phyloP scores from a whole-genome alignment of 2,888 invertebrate genomes.

The Catocala sponsa region DNA sequence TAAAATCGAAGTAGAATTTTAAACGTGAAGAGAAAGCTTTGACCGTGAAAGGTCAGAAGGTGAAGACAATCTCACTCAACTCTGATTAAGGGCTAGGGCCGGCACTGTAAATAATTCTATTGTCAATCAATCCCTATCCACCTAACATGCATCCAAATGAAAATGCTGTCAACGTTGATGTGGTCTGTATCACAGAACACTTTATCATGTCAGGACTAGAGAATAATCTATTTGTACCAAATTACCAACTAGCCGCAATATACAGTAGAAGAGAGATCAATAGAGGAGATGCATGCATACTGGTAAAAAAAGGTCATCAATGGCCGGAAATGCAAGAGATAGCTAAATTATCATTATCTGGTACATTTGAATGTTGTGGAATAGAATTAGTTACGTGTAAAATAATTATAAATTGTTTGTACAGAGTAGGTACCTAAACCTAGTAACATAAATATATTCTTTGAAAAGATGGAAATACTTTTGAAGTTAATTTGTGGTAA shows the following conservation, averaged over 20 bases:
- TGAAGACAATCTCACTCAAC: too few relatives aligned
- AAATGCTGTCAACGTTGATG: not conserved
- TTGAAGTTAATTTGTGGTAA: slow-evolving; percentile 2
- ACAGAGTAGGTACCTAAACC: not conserved
- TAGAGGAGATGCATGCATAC: slow-evolving; percentile 9
- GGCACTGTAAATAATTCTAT: too few relatives aligned
- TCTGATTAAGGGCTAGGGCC: too few relatives aligned
- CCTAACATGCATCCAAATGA: not conserved
- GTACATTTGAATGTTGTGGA: slow-evolving; percentile 10
- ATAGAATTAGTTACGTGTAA: slow-evolving; percentile 5
- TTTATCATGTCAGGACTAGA: too few relatives aligned
- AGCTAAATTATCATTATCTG: not conserved
- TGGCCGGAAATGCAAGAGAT: not conserved
- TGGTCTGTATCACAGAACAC: too few relatives aligned
- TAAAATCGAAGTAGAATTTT: too few relatives aligned
- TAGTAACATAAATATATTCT: slow-evolving; percentile 1
- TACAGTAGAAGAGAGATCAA: slow-evolving; percentile 1
- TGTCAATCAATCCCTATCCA: too few relatives aligned
- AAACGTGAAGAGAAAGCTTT: too few relatives aligned
- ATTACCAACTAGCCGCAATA: not conserved
- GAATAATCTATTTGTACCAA: too few relatives aligned
- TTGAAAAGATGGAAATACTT: slow-evolving; percentile 1
- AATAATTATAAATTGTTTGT: not conserved
- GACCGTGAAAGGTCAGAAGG: too few relatives aligned
- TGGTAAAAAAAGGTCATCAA: slow-evolving; percentile 2